phyloP scores from a whole-genome alignment of 2,888 invertebrate species.

The Chrysolina oricalcia region DNA sequence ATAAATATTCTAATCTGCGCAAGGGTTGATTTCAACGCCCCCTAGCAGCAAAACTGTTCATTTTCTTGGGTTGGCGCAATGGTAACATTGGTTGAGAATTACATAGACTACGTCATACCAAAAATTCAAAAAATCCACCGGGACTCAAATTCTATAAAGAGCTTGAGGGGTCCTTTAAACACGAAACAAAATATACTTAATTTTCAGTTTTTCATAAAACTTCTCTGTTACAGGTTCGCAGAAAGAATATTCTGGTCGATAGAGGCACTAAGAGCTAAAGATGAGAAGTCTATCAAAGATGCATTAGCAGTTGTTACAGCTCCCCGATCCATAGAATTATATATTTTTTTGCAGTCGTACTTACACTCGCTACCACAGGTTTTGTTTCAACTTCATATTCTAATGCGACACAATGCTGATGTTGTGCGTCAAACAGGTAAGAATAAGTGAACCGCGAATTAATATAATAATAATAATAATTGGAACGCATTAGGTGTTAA shows the following conservation, averaged over 20 bases:
- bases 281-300: slow-evolving; percentile 76
- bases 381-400: slow-evolving; percentile 78
- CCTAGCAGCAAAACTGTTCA: no score
- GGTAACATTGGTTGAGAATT: no score
- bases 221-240: slow-evolving; percentile 75
- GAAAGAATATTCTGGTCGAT: slow-evolving; percentile 85
- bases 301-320: slow-evolving; percentile 77
- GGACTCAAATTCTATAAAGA: no score
- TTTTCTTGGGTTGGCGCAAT: no score
- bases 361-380: slow-evolving; percentile 85
- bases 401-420: slow-evolving; percentile 75
- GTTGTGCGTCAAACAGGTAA: slow-evolving; percentile 79
- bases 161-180: no score
- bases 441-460: not conserved
- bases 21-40: no score
- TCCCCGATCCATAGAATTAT: slow-evolving; percentile 83
- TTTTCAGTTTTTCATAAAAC: not conserved
- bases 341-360: slow-evolving; percentile 85
- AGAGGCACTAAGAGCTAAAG: slow-evolving; percentile 79
- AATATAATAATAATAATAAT: no score
- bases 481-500: no score
- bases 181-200: not conserved
- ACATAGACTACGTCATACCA: no score
- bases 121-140: no score
- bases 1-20: no score